A percentile compares a stretch with the other conserved stretches of the same genome.
phyloP scores from a whole-genome alignment of 64 coral and sea anemone genomes.

The Pocillopora damicornis region DNA sequence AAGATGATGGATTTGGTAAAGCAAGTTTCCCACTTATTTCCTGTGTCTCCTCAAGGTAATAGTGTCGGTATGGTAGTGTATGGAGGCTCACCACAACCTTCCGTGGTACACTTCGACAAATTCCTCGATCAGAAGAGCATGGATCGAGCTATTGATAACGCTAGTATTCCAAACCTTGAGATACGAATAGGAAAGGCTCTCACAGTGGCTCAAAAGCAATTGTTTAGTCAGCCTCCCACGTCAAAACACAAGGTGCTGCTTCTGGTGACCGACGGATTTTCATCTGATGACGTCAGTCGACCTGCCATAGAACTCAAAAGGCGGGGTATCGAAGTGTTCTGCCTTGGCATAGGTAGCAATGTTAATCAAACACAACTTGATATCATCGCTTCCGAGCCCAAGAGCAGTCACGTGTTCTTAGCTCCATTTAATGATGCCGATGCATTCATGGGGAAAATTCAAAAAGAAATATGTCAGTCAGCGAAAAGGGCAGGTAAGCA shows the following conservation, averaged over 20 bases:
- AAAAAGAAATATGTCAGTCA: constrained; percentile 35
- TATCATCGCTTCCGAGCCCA: constrained; percentile 44
- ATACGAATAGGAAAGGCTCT: constrained; percentile 57
- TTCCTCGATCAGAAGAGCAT: constrained; percentile 43
- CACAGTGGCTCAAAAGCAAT: constrained; percentile 35
- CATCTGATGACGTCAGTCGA: constrained; percentile 49
- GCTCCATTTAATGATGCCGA: constrained; percentile 35
- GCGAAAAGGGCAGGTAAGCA: constrained; percentile 30
- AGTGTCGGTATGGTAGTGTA: constrained; percentile 64
- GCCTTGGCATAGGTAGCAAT: constrained; percentile 36
- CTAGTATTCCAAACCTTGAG: constrained; percentile 52
- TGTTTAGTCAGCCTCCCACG: constrained; percentile 34
- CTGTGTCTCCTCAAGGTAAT: constrained; percentile 46
- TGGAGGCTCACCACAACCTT: constrained; percentile 57
- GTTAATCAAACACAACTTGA: constrained; percentile 47
- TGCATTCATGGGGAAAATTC: constrained; percentile 24
- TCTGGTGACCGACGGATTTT: constrained; percentile 47
- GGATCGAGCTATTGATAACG: constrained; percentile 66
- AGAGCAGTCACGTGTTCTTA: constrained; percentile 46
- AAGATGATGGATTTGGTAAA: constrained; percentile 48
- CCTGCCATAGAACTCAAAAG: constrained; percentile 47
- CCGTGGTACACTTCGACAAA: constrained; percentile 59
- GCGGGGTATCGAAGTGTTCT: constrained; percentile 52
- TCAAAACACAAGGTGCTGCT: constrained; percentile 53
- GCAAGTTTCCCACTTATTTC: constrained; percentile 47